Conservation (phyloP, 2,797 vertebrate species). For the Chelonia mydas region DNA sequence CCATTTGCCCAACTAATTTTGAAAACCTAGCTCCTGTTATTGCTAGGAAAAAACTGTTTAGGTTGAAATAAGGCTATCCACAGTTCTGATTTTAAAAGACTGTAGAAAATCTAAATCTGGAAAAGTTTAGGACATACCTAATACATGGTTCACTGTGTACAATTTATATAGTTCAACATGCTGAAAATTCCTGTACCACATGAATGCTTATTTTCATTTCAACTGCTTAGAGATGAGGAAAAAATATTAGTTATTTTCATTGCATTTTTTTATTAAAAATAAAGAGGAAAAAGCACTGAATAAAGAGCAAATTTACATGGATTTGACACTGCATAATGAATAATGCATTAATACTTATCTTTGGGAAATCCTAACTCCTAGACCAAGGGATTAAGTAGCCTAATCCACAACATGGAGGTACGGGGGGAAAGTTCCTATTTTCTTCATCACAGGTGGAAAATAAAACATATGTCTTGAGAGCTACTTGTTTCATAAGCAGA, state of each 20-base stretch:
- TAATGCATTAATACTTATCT: neutral
- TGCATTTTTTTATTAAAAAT: conserved; percentile 14
- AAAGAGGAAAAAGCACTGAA: conserved; percentile 8
- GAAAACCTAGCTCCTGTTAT: neutral
- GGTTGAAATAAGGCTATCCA: neutral
- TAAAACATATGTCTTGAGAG: neutral
- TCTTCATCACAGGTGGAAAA: neutral
- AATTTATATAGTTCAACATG: neutral
- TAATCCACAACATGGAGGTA: neutral
- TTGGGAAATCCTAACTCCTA: conserved; percentile 5
- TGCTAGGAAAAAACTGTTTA: neutral
- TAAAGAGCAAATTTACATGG: neutral
- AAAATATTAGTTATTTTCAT: neutral
- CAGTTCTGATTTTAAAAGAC: neutral
- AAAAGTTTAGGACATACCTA: neutral
- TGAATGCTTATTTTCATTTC: neutral
- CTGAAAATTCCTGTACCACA: neutral
- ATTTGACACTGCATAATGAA: neutral
- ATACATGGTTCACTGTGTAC: neutral
- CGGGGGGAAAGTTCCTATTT: neutral
- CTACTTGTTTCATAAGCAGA: neutral
- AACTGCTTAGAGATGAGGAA: neutral
- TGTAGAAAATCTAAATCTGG: neutral
- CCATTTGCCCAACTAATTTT: neutral
- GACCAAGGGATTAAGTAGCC: neutral